Percentiles rank a stretch among this genome's conserved stretches.
These are phyloP conservation scores for Gymnothorax reevesii DNA, from an alignment of 2,797 vertebrate genomes.

Conservation along the genomic window DNA sequence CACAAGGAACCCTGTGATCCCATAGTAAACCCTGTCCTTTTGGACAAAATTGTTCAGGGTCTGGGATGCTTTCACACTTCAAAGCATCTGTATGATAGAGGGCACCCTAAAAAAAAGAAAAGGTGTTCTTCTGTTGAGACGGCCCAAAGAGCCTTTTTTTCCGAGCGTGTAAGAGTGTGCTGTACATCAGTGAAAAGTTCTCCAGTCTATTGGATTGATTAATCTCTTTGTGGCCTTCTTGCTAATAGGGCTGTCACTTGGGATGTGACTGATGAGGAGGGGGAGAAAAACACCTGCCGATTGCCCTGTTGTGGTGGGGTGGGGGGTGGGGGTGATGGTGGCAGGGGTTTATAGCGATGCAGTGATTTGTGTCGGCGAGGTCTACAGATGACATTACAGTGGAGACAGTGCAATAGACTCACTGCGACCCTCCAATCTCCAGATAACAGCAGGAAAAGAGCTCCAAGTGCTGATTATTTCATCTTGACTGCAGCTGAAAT, in stretches of 20 bases:
- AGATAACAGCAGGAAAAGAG: not conserved
- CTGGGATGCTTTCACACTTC: too few species aligned
- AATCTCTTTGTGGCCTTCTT: not conserved
- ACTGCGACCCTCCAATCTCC: not conserved
- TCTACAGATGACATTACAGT: conserved; percentile 2
- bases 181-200: not conserved
- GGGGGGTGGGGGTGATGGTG: not conserved
- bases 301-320: not conserved
- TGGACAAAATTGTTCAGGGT: too few species aligned
- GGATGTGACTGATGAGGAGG: not conserved
- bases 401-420: not conserved
- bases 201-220: not conserved
- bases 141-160: too few species aligned
- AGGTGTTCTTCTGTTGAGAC: too few species aligned
- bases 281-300: not conserved
- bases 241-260: not conserved
- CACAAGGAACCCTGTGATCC: too few species aligned
- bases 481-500: conserved; percentile 2
- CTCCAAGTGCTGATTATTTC: not conserved
- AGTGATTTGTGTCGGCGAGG: not conserved
- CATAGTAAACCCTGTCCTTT: too few species aligned
- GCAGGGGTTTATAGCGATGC: not conserved
- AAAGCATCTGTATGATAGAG: too few species aligned
- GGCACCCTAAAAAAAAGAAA: too few species aligned
- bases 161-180: not conserved